Evolutionary conservation across 2,888 invertebrate genomes (phyloP), one percentile per base, ranked within the genome.

Genomic region (Trachelus iudaicus): DNA sequence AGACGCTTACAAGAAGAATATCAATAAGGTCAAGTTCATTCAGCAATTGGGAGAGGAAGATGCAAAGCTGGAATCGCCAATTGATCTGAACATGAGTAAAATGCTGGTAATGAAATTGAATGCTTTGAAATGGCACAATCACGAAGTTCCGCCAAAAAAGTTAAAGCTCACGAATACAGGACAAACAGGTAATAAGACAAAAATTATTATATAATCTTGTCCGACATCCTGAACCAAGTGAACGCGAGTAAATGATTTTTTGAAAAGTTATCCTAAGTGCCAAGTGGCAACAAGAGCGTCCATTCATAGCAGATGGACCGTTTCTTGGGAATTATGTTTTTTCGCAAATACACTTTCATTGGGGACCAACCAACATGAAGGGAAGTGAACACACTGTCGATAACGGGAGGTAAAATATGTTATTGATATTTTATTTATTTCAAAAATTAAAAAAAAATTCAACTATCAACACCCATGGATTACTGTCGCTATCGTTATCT

Each of bases 281-380:
- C 1, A 94, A 94, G 90, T 95, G 95, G 95, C 92, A 90, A 71
- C 90, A 93, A 9, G 94, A 94, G 80, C 89, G 94, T 3, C 95
- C 95, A 0, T 94, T 93, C 85, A 83, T 95, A 71, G 91, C 92
- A 77, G 93, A 93, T 0, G 95, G 95, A 0, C 94, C 94, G 0
- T 92, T 95, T 73, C 78, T 91, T 6, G 93, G 93, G 12, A 94
- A 94, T 79, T 95, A 95, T 83, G 91, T 94, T 0, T 92, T 95
- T 76, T 94, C 95, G 0, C 95, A 95, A 88, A 90, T 95, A 69
- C 95, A 95, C 89, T 94, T 95, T 85, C 95, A 95, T 86, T 95
- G 95, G 95, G 95, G 95, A 1, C 85, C 90, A 0, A 92, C 93
- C 80, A 93, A 94, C 87, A 93, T 93, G 91, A 92, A 93, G 81